Evolutionary conservation across 2,113 vertebrate species (phyloP).

Genomic region (Smithornis capensis): DNA sequence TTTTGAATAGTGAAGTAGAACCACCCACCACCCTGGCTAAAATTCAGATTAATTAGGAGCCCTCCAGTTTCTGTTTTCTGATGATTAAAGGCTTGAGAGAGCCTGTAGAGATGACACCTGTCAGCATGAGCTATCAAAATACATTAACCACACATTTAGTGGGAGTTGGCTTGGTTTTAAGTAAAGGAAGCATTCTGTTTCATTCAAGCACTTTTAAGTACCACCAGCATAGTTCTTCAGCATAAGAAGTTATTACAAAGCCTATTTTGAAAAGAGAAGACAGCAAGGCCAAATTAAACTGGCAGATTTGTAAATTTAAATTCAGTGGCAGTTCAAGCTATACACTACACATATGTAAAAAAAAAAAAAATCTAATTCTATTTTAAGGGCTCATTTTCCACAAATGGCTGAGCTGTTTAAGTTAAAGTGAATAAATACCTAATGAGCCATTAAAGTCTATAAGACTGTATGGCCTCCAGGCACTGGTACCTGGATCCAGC

Average conservation of each 20-base stretch:
- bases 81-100: constrained; percentile 20
- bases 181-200: not conserved
- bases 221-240: not conserved
- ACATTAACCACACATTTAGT: not conserved
- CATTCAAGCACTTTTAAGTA: not conserved
- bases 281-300: constrained; percentile 19
- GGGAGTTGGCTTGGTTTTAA: not conserved
- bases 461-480: constrained; percentile 47
- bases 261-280: not conserved
- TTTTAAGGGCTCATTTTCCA: constrained; percentile 64
- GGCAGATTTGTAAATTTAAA: constrained; percentile 24
- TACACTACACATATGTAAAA: not conserved
- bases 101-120: constrained; percentile 46
- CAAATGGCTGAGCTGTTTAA: constrained; percentile 63
- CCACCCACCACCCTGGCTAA: constrained; percentile 29
- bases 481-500: constrained; percentile 18
- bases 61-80: not conserved
- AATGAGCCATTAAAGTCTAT: constrained; percentile 67
- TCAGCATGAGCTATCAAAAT: not conserved
- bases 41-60: constrained; percentile 35
- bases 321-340: constrained; percentile 23
- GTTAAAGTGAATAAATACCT: constrained; percentile 69
- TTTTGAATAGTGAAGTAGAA: not conserved
- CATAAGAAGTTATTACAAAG: not conserved
- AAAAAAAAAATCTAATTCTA: constrained; percentile 22